These are phyloP conservation scores for Argentina silus DNA, from an alignment of 2,797 vertebrate species.

Conservation along the genomic window DNA sequence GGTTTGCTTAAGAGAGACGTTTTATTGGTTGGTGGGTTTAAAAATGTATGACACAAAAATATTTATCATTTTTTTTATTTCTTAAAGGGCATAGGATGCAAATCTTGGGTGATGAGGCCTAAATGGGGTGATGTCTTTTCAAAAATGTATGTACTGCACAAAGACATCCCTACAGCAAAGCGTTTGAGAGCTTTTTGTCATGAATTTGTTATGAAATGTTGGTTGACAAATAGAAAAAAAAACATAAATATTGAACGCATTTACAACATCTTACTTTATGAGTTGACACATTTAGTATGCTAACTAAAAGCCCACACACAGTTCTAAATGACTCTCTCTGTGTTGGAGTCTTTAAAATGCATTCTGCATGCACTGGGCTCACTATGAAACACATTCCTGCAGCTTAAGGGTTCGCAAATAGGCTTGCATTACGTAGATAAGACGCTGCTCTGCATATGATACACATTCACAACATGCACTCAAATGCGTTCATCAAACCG, in stretches of 20 bases:
- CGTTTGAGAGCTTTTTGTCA: constrained; percentile 77
- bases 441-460: constrained; percentile 63
- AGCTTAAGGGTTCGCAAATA: constrained; percentile 70
- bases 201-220: constrained; percentile 83
- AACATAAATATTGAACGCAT: constrained; percentile 83
- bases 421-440: constrained; percentile 68
- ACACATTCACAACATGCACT: constrained; percentile 61
- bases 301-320: constrained; percentile 76
- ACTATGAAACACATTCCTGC: constrained; percentile 64
- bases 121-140: constrained; percentile 78
- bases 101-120: constrained; percentile 75
- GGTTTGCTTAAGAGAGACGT: constrained; percentile 59
- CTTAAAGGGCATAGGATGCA: constrained; percentile 61
- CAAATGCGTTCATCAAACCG: constrained; percentile 63
- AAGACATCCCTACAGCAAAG: constrained; percentile 69
- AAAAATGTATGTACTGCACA: constrained; percentile 79
- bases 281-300: constrained; percentile 83
- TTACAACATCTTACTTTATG: constrained; percentile 77
- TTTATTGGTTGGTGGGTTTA: constrained; percentile 68
- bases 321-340: constrained; percentile 57
- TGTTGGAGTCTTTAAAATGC: constrained; percentile 50
- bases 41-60: constrained; percentile 81
- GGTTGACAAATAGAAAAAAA: constrained; percentile 82
- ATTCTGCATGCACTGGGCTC: constrained; percentile 51
- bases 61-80: constrained; percentile 74